Evolutionary conservation across 2,113 vertebrate genomes (phyloP).

Genomic region (Talpa occidentalis): DNA sequence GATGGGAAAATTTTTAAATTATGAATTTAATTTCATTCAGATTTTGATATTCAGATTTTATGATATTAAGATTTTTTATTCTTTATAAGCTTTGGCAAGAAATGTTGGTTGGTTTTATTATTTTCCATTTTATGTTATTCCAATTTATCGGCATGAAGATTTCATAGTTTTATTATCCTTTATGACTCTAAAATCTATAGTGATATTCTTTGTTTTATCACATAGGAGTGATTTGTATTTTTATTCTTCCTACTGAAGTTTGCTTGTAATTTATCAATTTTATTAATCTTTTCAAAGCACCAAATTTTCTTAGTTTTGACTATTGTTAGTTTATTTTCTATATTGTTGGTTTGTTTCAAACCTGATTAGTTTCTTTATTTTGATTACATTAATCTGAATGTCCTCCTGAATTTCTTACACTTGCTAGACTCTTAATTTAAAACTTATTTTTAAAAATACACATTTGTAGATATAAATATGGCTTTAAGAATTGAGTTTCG

Average conservation of each 20-base stretch:
- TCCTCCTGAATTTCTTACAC: background rate
- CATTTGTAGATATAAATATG: background rate
- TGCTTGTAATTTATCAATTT: background rate
- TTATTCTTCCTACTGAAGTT: background rate
- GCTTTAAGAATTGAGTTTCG: background rate
- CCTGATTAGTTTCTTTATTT: background rate
- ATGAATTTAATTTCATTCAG: background rate
- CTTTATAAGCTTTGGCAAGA: background rate
- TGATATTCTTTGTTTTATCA: background rate
- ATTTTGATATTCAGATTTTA: background rate
- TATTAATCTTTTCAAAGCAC: constrained; percentile 8
- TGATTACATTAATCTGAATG: background rate
- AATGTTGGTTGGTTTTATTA: background rate
- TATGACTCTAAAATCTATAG: background rate
- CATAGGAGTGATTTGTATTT: background rate
- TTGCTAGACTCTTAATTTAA: constrained; percentile 10
- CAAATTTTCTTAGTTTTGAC: background rate
- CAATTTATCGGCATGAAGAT: background rate
- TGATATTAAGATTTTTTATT: background rate
- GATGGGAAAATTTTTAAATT: background rate
- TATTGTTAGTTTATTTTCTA: background rate
- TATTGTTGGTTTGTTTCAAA: background rate
- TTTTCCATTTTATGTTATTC: background rate
- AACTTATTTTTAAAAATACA: background rate
- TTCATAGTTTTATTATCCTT: background rate